Evolutionary conservation across 2,888 invertebrate genomes (phyloP).

Genomic region (Elmis aenea): DNA sequence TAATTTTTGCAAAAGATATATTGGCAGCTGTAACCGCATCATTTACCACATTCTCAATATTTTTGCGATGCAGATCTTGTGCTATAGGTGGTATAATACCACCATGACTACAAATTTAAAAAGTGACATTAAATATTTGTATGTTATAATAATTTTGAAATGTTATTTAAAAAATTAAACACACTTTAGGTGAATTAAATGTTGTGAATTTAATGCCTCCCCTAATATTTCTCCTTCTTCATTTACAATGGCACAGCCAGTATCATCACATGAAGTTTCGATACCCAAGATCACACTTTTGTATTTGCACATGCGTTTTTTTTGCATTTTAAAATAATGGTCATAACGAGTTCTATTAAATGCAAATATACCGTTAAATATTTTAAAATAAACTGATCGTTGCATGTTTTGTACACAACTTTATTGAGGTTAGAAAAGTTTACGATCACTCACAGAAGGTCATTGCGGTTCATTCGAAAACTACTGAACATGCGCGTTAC

Average conservation of each 20-base stretch:
- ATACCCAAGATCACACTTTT: constrained; percentile 71
- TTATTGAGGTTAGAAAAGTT: no score
- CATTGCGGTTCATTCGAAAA: no score
- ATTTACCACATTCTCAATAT: constrained; percentile 70
- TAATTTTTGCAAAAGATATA: constrained; percentile 60
- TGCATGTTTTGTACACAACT: no score
- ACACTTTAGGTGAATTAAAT: constrained; percentile 66
- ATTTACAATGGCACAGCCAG: constrained; percentile 85
- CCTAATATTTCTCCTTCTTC: constrained; percentile 66
- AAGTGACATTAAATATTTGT: constrained; percentile 7
- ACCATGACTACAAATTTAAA: constrained; percentile 63
- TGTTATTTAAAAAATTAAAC: constrained; percentile 10
- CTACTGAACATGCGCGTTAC: no score
- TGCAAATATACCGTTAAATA: no score
- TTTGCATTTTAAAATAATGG: no score
- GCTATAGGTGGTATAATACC: constrained; percentile 90
- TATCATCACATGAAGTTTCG: constrained; percentile 98
- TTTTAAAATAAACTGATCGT: no score
- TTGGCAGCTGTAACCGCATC: constrained; percentile 60
- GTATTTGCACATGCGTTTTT: no score
- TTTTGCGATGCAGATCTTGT: constrained; percentile 69
- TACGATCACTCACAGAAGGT: no score
- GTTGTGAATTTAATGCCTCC: constrained; percentile 79
- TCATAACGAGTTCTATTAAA: no score
- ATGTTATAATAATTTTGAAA: constrained; percentile 16